Evolutionary conservation across 2,113 vertebrate genomes (phyloP), one percentile per base, ranked within the genome.

Genomic region (Chloebia gouldiae): DNA sequence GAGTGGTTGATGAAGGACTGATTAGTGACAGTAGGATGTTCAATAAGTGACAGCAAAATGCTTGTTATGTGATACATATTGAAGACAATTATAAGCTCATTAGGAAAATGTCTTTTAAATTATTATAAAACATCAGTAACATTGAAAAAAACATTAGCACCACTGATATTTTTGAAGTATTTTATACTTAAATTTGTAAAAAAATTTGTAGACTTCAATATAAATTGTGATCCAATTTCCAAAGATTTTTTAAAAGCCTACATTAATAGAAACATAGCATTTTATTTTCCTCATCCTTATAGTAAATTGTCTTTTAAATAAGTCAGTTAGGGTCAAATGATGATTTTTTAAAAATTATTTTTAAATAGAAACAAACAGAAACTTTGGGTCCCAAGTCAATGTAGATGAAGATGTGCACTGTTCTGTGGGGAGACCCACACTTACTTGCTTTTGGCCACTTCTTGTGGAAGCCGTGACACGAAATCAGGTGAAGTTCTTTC

Each of bases 391-490:
- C 45, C 39, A 45, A 60, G 75, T 22, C 15, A 28, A 19, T 11
- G 28, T 15, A 7, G 15, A 15, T 47, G 35, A 54, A 54, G 14
- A 31, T 3, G 8, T 6, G 42, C 15, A 13, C 23, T 37, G 56
- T 20, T n/a, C 35, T 37, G 33, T 30, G 30, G 40, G 49, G 31
- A 49, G 30, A 49, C 21, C 9, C 49, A 40, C 27, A 16, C 22
- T 57, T 42, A 7, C 31, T 50, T 33, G 7, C 18, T 57, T 71
- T 50, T 51, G 57, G 50, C 18, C 23, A 10, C 42, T 71, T 72
- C 39, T 64, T 42, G 30, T 37, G 64, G 39, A 70, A 56, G 25
- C 50, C 0, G 1, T 11, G 37, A 22, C 21, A 64, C 0, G 0
- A 71, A 49, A 54, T 13, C 44, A 44, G 42, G 20, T 39, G 33